Evolutionary conservation across 2,113 vertebrate species (phyloP).

Genomic region (Cheilinus undulatus): DNA sequence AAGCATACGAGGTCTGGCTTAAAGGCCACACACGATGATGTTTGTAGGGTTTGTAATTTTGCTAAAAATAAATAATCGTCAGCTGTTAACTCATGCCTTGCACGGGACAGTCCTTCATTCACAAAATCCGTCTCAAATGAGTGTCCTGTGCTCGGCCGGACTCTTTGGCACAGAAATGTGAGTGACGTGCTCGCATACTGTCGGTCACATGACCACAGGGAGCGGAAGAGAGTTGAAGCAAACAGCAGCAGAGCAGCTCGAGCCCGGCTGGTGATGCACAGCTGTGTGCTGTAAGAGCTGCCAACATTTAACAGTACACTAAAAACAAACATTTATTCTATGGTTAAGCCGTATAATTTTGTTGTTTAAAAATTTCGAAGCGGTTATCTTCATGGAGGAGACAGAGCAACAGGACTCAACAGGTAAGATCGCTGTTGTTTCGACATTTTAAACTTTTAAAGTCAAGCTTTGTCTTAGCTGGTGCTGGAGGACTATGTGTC

Average conservation of each 20-base stretch:
- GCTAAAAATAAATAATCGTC: neutral
- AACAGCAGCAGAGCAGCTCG: neutral
- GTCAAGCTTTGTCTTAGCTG: neutral
- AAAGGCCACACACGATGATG: too few species aligned
- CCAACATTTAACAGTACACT: too few species aligned
- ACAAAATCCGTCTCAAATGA: neutral
- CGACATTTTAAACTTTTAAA: neutral
- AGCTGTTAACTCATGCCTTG: neutral
- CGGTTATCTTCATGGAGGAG: constrained; percentile 47
- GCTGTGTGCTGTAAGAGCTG: neutral
- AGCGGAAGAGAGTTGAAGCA: constrained; percentile 20
- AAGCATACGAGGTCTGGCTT: too few species aligned
- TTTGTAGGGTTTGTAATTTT: neutral
- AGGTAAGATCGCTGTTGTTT: constrained; percentile 42
- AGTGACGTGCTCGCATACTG: constrained; percentile 45
- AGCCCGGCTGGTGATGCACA: neutral
- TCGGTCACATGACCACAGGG: constrained; percentile 62
- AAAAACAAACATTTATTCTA: too few species aligned
- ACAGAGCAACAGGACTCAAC: constrained; percentile 1
- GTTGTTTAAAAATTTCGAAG: constrained; percentile 12
- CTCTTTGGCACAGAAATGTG: neutral
- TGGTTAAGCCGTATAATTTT: neutral
- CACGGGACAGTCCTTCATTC: neutral
- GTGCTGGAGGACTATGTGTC: too few species aligned
- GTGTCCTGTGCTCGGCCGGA: neutral